Evolutionary conservation across 2,113 vertebrate species (phyloP).

Genomic region (Solenodon paradoxus): DNA sequence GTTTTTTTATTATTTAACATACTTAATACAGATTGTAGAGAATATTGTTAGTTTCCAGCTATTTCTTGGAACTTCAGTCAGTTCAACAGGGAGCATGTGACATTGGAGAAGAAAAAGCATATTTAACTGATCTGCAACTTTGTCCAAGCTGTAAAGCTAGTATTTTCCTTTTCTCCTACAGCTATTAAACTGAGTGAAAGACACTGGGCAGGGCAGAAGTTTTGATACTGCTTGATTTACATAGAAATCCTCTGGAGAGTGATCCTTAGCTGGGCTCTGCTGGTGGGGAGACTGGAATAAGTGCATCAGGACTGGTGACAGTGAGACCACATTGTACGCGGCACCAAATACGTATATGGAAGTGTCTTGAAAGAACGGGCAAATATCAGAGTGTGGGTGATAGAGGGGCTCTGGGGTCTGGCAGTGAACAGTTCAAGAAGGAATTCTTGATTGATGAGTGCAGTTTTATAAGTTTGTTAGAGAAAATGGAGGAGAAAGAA

Average conservation of each 20-base stretch:
- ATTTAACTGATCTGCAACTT: too few species aligned
- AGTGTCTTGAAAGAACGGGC: neutral
- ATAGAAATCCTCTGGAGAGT: neutral
- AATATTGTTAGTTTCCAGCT: neutral
- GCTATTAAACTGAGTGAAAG: neutral
- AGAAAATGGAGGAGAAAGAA: too few species aligned
- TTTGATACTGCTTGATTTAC: neutral
- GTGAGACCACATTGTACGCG: neutral
- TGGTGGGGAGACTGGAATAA: too few species aligned
- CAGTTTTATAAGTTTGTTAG: too few species aligned
- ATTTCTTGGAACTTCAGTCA: neutral
- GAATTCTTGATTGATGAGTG: too few species aligned
- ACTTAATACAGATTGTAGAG: neutral
- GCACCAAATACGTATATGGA: neutral
- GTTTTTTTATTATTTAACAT: neutral
- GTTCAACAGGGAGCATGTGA: neutral
- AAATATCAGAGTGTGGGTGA: too few species aligned
- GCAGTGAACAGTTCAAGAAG: too few species aligned
- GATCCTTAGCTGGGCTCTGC: neutral
- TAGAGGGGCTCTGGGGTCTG: too few species aligned
- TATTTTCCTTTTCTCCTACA: neutral
- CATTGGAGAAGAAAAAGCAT: neutral
- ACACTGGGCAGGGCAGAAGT: neutral
- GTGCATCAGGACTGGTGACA: neutral
- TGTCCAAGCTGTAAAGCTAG: neutral